Evolutionary conservation across 1,140 invertebrate species (phyloP).

Genomic region (Fragariocoptes setiger): DNA sequence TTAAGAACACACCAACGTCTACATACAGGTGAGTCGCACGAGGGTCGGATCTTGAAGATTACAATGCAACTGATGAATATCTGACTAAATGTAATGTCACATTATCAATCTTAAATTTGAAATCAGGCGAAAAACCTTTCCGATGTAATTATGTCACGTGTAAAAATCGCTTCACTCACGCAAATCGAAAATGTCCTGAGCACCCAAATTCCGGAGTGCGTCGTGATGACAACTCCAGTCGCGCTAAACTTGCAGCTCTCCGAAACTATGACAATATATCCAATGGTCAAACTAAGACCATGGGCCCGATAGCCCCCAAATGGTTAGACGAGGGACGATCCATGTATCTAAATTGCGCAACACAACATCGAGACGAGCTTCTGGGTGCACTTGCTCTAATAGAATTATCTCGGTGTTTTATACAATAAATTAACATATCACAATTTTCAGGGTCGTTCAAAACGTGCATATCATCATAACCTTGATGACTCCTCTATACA

Average conservation of each 20-base stretch:
- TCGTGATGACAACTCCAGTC: slow-evolving; percentile 11
- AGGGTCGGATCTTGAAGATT: neutral
- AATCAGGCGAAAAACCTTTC: slow-evolving; percentile 33
- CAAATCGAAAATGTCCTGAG: slow-evolving; percentile 32
- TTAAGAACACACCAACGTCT: slow-evolving; percentile 46
- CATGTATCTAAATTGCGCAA: neutral
- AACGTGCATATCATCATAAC: too few species aligned
- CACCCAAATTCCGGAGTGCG: slow-evolving; percentile 16
- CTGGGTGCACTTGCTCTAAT: slow-evolving; percentile 31
- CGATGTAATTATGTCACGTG: slow-evolving; percentile 24
- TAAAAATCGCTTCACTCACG: slow-evolving; percentile 38
- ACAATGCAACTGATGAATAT: neutral
- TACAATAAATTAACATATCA: too few species aligned
- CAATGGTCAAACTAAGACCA: slow-evolving; percentile 21
- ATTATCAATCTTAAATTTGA: neutral
- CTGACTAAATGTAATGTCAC: neutral
- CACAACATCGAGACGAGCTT: slow-evolving; percentile 18
- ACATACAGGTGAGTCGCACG: slow-evolving; percentile 29
- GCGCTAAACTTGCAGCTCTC: slow-evolving; percentile 15
- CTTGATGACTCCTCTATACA: too few species aligned
- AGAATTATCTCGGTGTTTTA: slow-evolving; percentile 20
- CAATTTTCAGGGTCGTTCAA: too few species aligned
- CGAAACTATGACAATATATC: slow-evolving; percentile 27
- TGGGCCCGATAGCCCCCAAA: slow-evolving; percentile 24
- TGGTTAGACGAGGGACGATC: neutral